Conservation (phyloP, 2,113 vertebrate genomes). For the Machaerirhynchus nigripectus region DNA sequence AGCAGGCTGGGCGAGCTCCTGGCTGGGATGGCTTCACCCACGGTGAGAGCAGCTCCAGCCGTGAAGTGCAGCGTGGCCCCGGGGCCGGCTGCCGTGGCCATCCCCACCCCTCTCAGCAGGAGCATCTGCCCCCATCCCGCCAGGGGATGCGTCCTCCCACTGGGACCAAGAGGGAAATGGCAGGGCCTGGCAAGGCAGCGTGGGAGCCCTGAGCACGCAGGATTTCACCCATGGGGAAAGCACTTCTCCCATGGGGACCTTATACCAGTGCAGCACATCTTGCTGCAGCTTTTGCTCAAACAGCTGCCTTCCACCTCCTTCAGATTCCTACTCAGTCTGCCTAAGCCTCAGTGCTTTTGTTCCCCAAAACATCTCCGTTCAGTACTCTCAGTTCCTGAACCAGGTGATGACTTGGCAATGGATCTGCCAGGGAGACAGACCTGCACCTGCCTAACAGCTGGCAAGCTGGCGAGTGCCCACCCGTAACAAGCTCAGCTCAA, state of each 20-base stretch:
- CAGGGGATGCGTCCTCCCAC: accelerated
- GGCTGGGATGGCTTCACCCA: background rate
- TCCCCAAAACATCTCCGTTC: background rate
- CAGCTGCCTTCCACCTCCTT: background rate
- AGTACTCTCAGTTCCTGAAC: background rate
- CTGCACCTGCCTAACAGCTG: background rate
- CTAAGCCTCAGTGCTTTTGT: background rate
- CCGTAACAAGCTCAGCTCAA: accelerated
- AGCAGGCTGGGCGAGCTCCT: background rate
- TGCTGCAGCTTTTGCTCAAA: background rate
- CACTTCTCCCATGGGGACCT: accelerated
- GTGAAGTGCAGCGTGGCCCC: accelerated
- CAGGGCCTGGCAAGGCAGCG: background rate
- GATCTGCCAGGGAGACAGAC: background rate
- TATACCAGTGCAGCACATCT: background rate
- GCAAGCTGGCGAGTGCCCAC: background rate
- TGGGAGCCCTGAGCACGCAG: background rate
- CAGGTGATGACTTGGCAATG: background rate
- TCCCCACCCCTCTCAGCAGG: background rate
- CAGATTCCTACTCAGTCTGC: background rate
- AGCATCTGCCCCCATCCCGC: accelerated
- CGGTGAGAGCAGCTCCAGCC: background rate
- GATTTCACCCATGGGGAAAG: background rate
- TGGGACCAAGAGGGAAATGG: background rate
- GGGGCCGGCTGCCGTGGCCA: background rate